phyloP scores from a whole-genome alignment of 2,797 vertebrate species.

The Iguana delicatissima region DNA sequence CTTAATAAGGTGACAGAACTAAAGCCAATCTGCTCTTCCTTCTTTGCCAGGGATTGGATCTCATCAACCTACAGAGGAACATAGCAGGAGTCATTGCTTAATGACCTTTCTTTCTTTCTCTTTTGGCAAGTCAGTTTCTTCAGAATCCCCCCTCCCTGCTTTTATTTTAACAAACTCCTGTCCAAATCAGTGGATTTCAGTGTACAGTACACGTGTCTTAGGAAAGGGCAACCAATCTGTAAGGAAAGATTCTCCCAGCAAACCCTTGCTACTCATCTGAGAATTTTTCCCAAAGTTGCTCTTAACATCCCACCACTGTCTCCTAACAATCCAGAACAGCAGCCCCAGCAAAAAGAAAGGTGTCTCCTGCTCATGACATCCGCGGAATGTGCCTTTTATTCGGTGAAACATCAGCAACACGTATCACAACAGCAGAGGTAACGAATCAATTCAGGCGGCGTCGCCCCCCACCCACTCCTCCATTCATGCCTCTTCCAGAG shows the following conservation, averaged over 20 bases:
- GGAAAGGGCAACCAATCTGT: not conserved
- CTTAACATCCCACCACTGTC: constrained; percentile 60
- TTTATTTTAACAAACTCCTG: not conserved
- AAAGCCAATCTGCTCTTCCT: not conserved
- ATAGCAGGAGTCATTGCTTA: not conserved
- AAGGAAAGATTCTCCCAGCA: not conserved
- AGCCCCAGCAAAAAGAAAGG: constrained; percentile 54
- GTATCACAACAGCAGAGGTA: constrained; percentile 71
- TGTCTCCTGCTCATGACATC: constrained; percentile 50
- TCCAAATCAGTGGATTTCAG: not conserved
- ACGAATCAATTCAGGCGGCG: constrained; percentile 73
- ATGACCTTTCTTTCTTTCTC: not conserved
- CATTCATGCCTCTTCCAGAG: constrained; percentile 59
- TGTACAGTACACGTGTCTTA: not conserved
- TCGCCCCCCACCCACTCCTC: constrained; percentile 44
- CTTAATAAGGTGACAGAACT: not conserved
- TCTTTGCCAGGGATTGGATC: not conserved
- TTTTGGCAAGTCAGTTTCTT: not conserved
- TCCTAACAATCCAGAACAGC: constrained; percentile 33
- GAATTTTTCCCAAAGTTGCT: constrained; percentile 31
- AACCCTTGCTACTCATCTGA: constrained; percentile 38
- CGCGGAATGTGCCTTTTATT: constrained; percentile 45
- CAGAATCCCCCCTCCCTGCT: not conserved
- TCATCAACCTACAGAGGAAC: not conserved
- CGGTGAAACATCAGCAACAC: constrained; percentile 61